Percentiles rank a stretch among this genome's conserved stretches.
Conservation (phyloP, 2,797 vertebrate genomes). For the Columba guinea region DNA sequence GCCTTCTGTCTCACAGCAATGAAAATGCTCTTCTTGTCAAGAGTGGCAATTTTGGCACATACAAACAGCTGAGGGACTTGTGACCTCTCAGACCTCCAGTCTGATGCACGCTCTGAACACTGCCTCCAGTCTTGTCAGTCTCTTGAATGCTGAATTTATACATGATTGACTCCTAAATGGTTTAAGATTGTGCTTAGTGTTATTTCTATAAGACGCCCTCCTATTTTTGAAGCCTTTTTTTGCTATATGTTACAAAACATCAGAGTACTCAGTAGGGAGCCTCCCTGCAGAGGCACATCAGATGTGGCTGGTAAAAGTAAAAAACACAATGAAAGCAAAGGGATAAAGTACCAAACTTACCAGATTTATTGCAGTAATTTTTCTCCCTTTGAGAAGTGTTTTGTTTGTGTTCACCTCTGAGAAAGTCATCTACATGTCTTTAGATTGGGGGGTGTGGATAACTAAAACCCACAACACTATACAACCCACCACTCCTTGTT, state of each 20-base stretch:
- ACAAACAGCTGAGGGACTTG: background rate
- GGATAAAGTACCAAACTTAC: background rate
- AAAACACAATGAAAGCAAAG: background rate
- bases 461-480: background rate
- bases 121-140: constrained; percentile 1
- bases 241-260: background rate
- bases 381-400: background rate
- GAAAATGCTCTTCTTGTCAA: background rate
- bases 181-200: background rate
- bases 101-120: background rate
- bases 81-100: background rate
- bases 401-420: background rate
- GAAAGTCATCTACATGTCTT: background rate
- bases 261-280: background rate
- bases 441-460: background rate
- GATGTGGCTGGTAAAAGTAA: background rate
- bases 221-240: background rate
- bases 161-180: background rate
- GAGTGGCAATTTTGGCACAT: background rate
- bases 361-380: background rate
- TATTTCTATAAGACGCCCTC: background rate
- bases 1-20: background rate
- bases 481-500: background rate
- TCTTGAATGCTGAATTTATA: background rate
- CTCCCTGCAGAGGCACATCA: background rate